Base-by-base conservation (phyloP, 2,888 invertebrate species). In the Apotomis capreana region DNA sequence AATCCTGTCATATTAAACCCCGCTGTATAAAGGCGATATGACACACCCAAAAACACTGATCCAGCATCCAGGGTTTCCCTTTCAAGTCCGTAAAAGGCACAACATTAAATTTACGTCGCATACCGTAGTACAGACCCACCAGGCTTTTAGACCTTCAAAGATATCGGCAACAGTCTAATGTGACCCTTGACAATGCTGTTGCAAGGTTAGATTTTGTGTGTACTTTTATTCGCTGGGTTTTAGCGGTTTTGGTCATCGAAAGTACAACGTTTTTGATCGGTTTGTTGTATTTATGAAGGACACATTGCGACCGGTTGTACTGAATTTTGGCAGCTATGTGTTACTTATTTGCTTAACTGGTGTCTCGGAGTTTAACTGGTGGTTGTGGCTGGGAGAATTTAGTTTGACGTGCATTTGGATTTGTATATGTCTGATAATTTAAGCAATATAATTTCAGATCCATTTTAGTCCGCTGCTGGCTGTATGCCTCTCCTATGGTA, bases 61-160 rank as follows among this genome's bases (percentile, higher is more conserved):
- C 49, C 68, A 49, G 36, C 55, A 62, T 55, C 73, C 76, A 80
- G 83, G 84, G 83, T 84, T 85, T 85, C 85, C 84, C 84, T 87
- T 84, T 84, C 83, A 83, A 81, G 78, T 83, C 84, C 84, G 49
- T 83, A 83, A 76, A 86, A 78, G 85, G 83, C 75, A 78, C 77
- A 65, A 77, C 76, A 83, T 81, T 82, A 83, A 85, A 86, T 86
- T 85, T 87, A 87, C 87, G 86, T 83, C 79, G 85, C 84, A 84
- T 87, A 79, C 87, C 87, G 78, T 87, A 87, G 87, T 87, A 87
- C 77, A 80, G 79, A 78, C 75, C 76, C 70, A 75, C 84, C 81
- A 82, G 63, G 10, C 58, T n/a, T 10, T 0, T 2, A 61, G 55
- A 71, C n/a, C 64, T 60, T 44, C 37, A 12, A 52, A 52, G 12